Base-by-base conservation (phyloP, 64 coral and sea anemone species). In the Trachythela sp. region DNA sequence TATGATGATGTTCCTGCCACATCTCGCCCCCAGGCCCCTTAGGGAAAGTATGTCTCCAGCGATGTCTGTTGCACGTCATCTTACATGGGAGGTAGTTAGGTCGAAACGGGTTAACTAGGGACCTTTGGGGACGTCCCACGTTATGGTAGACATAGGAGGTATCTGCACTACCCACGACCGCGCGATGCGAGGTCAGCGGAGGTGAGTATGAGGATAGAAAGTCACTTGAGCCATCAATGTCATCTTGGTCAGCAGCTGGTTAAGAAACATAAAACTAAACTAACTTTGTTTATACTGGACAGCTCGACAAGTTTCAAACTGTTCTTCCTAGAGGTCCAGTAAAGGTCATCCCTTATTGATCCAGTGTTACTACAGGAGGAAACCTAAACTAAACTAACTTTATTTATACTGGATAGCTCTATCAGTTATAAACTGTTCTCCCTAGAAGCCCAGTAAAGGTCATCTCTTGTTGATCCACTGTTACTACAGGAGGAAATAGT, bases 41-140 rank as follows among this genome's bases (percentile, higher is more conserved):
- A 29, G 93, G 89, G 60, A 94, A 94, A 48, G 51, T 84, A 83
- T 94, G 93, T 52, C 89, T 77, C 93, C 93, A 94, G 22, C 93
- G 93, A 88, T 94, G 93, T 36, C 86, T 39, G 40, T 89, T 94
- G 34, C 93, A 94, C 0, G 89, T 91, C 93, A 89, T 91, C 89
- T 90, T 94, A 42, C 93, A 94, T 8, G 93, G 93, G n/a, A 94
- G 90, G 36, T 91, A 48, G 26, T 90, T 64, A 29, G 93, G 93
- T 54, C 88, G 88, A 50, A 94, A 94, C 6, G 93, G 93, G 17
- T 94, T 94, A 48, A 94, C 77, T 29, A 94, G 40, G 33, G 93
- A 88, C 13, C 93, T 83, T 36, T 58, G 86, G 68, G 56, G 86
- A 85, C 36, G 77, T 37, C 36, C 75, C 36, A 48, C 58, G 35